Evolutionary conservation across 2,113 vertebrate genomes (phyloP).

Genomic region (Micronycteris hirsuta): DNA sequence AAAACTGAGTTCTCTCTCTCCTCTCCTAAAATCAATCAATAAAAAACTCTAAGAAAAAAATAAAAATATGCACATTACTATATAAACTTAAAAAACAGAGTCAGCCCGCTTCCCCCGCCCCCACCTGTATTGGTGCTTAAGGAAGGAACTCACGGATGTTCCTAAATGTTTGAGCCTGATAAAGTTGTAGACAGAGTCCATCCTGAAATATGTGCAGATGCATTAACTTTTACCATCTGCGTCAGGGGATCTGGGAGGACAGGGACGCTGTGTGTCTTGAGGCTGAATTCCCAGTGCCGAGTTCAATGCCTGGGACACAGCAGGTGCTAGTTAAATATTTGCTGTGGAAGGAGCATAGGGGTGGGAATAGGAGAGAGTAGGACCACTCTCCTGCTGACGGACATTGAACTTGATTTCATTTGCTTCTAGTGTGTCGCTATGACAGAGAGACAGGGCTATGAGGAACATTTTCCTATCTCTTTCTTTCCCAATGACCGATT

Average conservation of each 20-base stretch:
- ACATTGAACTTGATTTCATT: background rate
- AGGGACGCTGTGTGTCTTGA: background rate
- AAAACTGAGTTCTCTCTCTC: no score
- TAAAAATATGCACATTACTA: background rate
- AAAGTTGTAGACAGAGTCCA: background rate
- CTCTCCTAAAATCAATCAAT: no score
- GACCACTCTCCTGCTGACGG: background rate
- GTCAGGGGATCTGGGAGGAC: background rate
- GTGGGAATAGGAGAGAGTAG: background rate
- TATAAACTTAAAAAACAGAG: background rate
- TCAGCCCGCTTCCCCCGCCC: background rate
- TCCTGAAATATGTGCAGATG: accelerated
- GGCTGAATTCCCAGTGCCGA: background rate
- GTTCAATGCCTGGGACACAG: background rate
- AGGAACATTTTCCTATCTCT: background rate
- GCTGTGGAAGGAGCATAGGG: background rate
- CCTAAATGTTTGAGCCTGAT: background rate
- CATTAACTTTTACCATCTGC: background rate
- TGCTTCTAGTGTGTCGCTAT: background rate
- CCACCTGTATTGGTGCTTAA: background rate
- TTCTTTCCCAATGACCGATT: background rate
- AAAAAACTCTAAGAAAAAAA: no score
- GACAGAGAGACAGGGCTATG: background rate
- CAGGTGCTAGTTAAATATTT: background rate
- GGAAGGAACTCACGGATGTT: background rate